A percentile compares a stretch with the other conserved stretches of the same genome.
Evolutionary conservation across 1,140 invertebrate species (phyloP).

Genomic region (Zophobas atratus): DNA sequence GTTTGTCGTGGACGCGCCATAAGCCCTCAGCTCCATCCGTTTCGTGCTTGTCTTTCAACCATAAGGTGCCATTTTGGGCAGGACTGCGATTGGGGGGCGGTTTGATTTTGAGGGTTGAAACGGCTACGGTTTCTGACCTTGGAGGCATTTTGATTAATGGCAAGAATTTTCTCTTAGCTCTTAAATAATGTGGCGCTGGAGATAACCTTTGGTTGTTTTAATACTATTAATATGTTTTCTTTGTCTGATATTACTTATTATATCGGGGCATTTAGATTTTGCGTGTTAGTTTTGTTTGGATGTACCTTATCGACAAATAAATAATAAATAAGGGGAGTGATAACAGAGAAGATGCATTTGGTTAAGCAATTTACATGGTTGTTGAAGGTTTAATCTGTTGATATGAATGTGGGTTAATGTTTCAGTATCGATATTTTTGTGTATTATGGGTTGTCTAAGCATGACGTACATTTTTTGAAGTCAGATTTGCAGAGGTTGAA

Average conservation of each 20-base stretch:
- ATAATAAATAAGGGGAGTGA: too few relatives aligned
- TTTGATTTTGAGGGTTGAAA: slow-evolving; percentile 55
- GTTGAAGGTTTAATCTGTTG: too few relatives aligned
- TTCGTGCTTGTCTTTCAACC: slow-evolving; percentile 58
- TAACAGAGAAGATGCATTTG: too few relatives aligned
- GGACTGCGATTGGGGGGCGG: slow-evolving; percentile 48
- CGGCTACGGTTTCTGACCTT: slow-evolving; percentile 44
- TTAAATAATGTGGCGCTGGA: not conserved
- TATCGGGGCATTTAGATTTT: not conserved
- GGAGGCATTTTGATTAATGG: slow-evolving; percentile 55
- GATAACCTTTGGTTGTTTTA: slow-evolving; percentile 10
- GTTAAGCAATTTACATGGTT: too few relatives aligned
- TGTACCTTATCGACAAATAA: too few relatives aligned
- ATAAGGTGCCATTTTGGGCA: slow-evolving; percentile 52
- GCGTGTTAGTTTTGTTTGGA: not conserved
- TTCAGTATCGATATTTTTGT: too few relatives aligned
- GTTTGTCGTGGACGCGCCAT: slow-evolving; percentile 83
- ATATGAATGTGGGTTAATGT: too few relatives aligned
- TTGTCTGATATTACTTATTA: too few relatives aligned
- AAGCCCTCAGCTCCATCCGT: slow-evolving; percentile 80
- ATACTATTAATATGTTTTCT: too few relatives aligned
- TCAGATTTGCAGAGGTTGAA: too few relatives aligned
- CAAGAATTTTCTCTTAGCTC: not conserved
- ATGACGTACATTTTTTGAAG: too few relatives aligned
- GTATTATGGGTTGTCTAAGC: too few relatives aligned